Percentiles rank a stretch among this genome's conserved stretches.
phyloP scores from a whole-genome alignment of 1,140 invertebrate species.

The Episyrphus balteatus region DNA sequence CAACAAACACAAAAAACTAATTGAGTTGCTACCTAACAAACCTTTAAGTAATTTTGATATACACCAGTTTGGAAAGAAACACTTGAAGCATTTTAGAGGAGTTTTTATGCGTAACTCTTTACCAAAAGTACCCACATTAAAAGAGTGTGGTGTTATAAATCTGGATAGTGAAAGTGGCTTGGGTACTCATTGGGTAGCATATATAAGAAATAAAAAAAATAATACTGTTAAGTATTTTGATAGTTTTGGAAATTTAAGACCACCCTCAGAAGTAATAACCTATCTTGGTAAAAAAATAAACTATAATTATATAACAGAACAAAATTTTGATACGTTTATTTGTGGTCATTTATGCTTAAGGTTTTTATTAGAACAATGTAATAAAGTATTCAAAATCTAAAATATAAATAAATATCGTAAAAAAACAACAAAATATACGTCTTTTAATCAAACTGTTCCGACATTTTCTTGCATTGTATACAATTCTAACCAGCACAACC shows the following conservation, averaged over 20 bases:
- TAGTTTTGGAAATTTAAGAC: slow-evolving; percentile 26
- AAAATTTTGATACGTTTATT: slow-evolving; percentile 8
- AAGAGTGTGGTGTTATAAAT: slow-evolving; percentile 25
- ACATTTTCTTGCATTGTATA: too few relatives aligned
- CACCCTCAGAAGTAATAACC: slow-evolving; percentile 21
- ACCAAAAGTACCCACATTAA: slow-evolving; percentile 8
- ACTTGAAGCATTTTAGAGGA: not conserved
- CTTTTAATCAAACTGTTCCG: too few relatives aligned
- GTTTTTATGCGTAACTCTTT: not conserved
- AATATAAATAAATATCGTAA: too few relatives aligned
- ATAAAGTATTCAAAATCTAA: not conserved
- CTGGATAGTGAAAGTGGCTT: slow-evolving; percentile 15
- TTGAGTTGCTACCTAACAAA: not conserved
- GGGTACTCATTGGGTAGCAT: slow-evolving; percentile 31
- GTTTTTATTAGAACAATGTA: slow-evolving; percentile 9
- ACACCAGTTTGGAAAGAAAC: not conserved
- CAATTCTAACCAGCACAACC: too few relatives aligned
- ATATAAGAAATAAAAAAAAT: slow-evolving; percentile 12
- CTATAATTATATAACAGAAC: slow-evolving; percentile 2
- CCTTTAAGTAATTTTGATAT: not conserved
- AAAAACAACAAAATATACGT: too few relatives aligned
- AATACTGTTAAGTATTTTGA: slow-evolving; percentile 7
- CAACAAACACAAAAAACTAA: not conserved
- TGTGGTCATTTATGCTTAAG: slow-evolving; percentile 21
- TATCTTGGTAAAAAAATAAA: slow-evolving; percentile 11